Percentiles rank a stretch among this genome's conserved stretches.
Conservation (phyloP, 1,140 invertebrate genomes). For the Macrobrachium rosenbergii region DNA sequence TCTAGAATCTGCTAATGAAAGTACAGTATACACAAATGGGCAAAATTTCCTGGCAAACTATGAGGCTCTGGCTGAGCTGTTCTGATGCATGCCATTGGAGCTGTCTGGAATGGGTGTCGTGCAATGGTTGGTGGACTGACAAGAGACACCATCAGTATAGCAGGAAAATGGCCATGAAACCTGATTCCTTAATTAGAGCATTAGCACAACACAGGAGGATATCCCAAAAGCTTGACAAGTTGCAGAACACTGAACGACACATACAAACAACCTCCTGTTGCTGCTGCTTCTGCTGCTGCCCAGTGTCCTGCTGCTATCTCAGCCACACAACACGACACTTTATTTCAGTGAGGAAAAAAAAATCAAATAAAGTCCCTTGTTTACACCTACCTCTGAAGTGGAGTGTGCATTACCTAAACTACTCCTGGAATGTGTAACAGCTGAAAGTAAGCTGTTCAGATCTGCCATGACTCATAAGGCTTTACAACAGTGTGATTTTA, state of each 20-base stretch:
- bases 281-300: conserved; percentile 23
- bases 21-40: conserved; percentile 37
- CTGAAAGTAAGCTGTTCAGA: conserved; percentile 44
- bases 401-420: conserved; percentile 57
- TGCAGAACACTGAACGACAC: not conserved
- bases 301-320: conserved; percentile 39
- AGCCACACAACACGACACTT: conserved; percentile 32
- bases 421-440: conserved; percentile 55
- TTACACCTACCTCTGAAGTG: conserved; percentile 34
- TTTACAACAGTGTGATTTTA: not conserved
- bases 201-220: no score
- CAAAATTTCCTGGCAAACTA: conserved; percentile 32
- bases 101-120: conserved; percentile 32
- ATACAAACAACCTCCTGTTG: conserved; percentile 27
- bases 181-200: not conserved
- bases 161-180: conserved; percentile 9
- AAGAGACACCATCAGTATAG: conserved; percentile 11
- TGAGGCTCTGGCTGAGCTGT: conserved; percentile 13
- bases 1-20: conserved; percentile 41
- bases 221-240: no score
- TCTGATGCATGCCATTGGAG: conserved; percentile 19
- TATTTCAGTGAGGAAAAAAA: no score
- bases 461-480: conserved; percentile 28
- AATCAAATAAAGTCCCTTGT: conserved; percentile 21
- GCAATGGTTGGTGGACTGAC: conserved; percentile 1